Percentiles rank a stretch among this genome's conserved stretches.
phyloP scores from a whole-genome alignment of 2,113 vertebrate species.

The Antechinus stuartii region DNA sequence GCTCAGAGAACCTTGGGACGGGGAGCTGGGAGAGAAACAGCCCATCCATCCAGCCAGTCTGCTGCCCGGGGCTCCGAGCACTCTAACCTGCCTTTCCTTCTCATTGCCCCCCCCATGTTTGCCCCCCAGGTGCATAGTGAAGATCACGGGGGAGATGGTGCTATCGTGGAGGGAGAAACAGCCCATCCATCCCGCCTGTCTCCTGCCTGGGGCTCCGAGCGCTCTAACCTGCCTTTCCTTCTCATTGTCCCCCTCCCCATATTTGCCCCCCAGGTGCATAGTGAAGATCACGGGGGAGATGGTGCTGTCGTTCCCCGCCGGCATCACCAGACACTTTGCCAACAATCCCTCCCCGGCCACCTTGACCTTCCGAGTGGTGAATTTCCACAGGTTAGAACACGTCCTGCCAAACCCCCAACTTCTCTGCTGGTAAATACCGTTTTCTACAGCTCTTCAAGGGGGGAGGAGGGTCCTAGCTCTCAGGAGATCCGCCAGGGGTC shows the following conservation, averaged over 20 bases:
- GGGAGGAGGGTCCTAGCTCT: background rate
- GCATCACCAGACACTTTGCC: conserved; percentile 97
- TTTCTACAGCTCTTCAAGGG: conserved; percentile 56
- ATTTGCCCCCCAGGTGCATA: conserved; percentile 88
- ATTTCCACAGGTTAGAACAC: conserved; percentile 95
- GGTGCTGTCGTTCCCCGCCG: conserved; percentile 97
- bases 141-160: too few relatives aligned
- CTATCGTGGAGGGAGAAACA: too few relatives aligned
- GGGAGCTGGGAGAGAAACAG: background rate
- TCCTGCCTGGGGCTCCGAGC: background rate
- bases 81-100: too few relatives aligned
- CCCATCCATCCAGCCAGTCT: too few relatives aligned
- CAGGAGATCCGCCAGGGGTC: background rate
- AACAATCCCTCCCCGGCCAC: conserved; percentile 92
- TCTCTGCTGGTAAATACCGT: conserved; percentile 93
- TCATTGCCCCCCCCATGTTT: too few relatives aligned
- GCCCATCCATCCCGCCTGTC: too few relatives aligned
- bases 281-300: conserved; percentile 98
- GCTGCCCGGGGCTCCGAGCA: too few relatives aligned
- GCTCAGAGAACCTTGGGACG: background rate
- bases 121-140: too few relatives aligned
- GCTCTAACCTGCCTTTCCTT: conserved; percentile 48
- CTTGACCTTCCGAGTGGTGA: conserved; percentile 95
- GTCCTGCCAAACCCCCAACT: conserved; percentile 98
- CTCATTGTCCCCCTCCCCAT: conserved; percentile 38